A percentile compares a stretch with the other conserved stretches of the same genome.
These are phyloP conservation scores for Hystrix cristata DNA, from an alignment of 2,113 vertebrate genomes.

Conservation along the genomic window DNA sequence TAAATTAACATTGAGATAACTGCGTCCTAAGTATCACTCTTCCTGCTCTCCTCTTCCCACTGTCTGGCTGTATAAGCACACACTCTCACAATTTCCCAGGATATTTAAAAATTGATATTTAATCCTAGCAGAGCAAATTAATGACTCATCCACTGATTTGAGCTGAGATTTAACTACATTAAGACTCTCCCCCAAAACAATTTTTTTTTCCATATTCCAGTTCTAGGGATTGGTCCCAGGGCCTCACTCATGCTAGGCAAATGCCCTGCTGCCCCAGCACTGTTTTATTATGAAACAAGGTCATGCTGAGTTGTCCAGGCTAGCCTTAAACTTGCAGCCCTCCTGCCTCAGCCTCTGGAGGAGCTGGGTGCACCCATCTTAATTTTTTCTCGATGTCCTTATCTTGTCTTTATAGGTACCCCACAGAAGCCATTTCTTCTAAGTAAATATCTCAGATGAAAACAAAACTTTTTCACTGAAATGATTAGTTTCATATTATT, in stretches of 20 bases:
- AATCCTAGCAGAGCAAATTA: conserved; percentile 53
- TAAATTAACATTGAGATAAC: conserved; percentile 25
- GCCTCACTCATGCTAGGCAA: background rate
- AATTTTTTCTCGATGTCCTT: background rate
- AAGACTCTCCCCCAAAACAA: background rate
- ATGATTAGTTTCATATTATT: conserved; percentile 32
- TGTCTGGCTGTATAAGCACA: background rate
- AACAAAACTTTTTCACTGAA: conserved; percentile 59
- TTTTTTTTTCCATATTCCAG: background rate
- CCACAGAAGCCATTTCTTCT: conserved; percentile 2
- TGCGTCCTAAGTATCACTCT: background rate
- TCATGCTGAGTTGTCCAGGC: background rate
- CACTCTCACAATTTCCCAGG: conserved; percentile 13
- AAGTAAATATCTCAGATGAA: conserved; percentile 47
- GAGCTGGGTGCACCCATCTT: background rate
- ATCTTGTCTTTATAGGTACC: background rate
- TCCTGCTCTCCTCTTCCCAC: background rate
- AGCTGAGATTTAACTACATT: background rate
- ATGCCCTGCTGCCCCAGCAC: background rate
- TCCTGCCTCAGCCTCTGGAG: background rate
- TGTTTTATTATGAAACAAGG: background rate
- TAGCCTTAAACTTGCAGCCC: background rate
- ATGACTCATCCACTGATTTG: background rate
- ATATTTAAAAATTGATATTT: conserved; percentile 52
- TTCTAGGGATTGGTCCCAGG: background rate